Percentiles rank a stretch among this genome's conserved stretches.
Evolutionary conservation across 2,113 vertebrate species (phyloP).

Genomic region (Oxygymnocypris stewartii): DNA sequence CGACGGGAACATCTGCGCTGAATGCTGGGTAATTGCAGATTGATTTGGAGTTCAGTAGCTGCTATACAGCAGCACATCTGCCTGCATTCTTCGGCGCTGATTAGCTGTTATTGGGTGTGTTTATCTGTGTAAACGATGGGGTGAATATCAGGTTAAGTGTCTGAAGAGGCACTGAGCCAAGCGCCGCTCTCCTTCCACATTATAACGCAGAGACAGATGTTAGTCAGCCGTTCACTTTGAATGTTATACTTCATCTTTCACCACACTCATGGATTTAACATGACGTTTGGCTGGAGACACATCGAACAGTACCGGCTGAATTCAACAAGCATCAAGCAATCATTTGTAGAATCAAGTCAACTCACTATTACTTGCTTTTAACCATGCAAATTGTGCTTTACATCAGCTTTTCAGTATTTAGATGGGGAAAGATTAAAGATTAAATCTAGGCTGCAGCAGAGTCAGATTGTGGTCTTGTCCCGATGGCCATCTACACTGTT

Average conservation of each 20-base stretch:
- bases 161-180: slow-evolving; percentile 70
- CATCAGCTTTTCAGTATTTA: too few species aligned
- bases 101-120: slow-evolving; percentile 73
- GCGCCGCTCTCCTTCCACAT: slow-evolving; percentile 66
- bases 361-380: too few species aligned
- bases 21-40: slow-evolving; percentile 58
- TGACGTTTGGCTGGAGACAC: not conserved
- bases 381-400: too few species aligned
- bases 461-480: too few species aligned
- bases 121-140: slow-evolving; percentile 74
- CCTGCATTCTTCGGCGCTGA: slow-evolving; percentile 40
- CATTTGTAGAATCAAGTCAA: too few species aligned
- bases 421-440: too few species aligned
- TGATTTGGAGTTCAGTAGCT: slow-evolving; percentile 51
- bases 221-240: slow-evolving; percentile 37
- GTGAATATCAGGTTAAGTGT: slow-evolving; percentile 77
- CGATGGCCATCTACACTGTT: too few species aligned
- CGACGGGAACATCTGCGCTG: slow-evolving; percentile 42
- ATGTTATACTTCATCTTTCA: slow-evolving; percentile 1
- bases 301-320: not conserved
- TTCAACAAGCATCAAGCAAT: not conserved
- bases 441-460: too few species aligned
- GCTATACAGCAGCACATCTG: slow-evolving; percentile 17
- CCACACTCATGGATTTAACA: slow-evolving; percentile 12
- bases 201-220: slow-evolving; percentile 68